A percentile compares a stretch with the other conserved stretches of the same genome.
Evolutionary conservation across 2,797 vertebrate species (phyloP).

Genomic region (Leuciscus waleckii): DNA sequence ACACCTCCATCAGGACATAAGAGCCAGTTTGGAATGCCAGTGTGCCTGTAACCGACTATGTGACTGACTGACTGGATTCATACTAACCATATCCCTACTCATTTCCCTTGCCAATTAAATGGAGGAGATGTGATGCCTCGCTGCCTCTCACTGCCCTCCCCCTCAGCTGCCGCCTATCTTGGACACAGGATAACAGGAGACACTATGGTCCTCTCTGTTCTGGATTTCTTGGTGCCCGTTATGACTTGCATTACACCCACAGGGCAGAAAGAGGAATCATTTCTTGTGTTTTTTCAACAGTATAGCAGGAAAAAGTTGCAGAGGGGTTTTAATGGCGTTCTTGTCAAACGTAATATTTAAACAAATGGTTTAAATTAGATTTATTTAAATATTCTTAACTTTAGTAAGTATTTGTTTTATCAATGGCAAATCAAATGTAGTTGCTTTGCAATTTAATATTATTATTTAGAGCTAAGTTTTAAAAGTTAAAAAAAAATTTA

Average conservation of each 20-base stretch:
- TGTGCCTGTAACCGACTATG: constrained; percentile 71
- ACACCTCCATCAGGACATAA: constrained; percentile 85
- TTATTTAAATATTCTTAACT: constrained; percentile 1
- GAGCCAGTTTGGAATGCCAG: constrained; percentile 56
- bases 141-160: constrained; percentile 34
- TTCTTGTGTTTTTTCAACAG: not conserved
- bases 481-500: not conserved
- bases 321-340: not conserved
- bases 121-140: constrained; percentile 38
- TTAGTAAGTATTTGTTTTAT: not conserved
- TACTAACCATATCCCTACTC: constrained; percentile 65
- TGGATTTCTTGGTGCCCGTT: constrained; percentile 14
- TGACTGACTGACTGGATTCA: constrained; percentile 56
- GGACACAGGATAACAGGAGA: constrained; percentile 34
- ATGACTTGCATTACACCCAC: constrained; percentile 26
- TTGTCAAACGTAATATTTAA: too few relatives aligned
- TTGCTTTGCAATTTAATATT: not conserved
- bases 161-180: constrained; percentile 18
- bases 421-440: not conserved
- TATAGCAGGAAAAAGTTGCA: not conserved
- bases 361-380: not conserved
- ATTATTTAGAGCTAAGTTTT: not conserved
- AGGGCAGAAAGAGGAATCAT: constrained; percentile 1
- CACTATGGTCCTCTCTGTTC: constrained; percentile 21
- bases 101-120: constrained; percentile 54